These are phyloP conservation scores for Eugnorisma glareosa DNA, from an alignment of 2,888 invertebrate species.

Conservation along the genomic window DNA sequence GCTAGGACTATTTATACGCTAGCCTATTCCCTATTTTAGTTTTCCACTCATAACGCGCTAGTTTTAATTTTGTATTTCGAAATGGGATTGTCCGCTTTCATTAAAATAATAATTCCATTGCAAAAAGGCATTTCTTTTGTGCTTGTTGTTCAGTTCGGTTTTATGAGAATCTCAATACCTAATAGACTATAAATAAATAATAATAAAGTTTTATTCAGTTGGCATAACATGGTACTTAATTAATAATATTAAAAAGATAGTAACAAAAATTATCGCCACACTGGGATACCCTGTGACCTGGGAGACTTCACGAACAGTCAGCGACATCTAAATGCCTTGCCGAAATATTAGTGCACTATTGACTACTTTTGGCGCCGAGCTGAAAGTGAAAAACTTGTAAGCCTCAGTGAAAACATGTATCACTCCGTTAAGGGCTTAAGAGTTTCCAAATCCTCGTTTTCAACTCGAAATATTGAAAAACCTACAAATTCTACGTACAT, in stretches of 20 bases:
- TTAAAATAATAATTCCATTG: background rate
- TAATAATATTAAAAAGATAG: too few species aligned
- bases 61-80: conserved; percentile 37
- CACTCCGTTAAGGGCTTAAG: too few species aligned
- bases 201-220: too few species aligned
- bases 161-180: background rate
- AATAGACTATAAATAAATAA: background rate
- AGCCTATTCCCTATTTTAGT: conserved; percentile 28
- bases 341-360: background rate
- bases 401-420: too few species aligned
- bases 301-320: background rate
- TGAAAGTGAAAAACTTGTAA: too few species aligned
- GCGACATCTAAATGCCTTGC: background rate
- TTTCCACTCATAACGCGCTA: conserved; percentile 17
- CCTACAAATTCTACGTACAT: too few species aligned
- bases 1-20: background rate
- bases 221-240: too few species aligned
- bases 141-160: background rate
- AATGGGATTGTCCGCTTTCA: conserved; percentile 18
- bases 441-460: too few species aligned
- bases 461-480: too few species aligned
- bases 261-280: too few species aligned
- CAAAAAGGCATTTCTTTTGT: background rate
- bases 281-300: too few species aligned
- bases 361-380: background rate